Percentiles rank a stretch among this genome's conserved stretches.
Conservation (phyloP, 35 echinoderm and acorn worm genomes). For the Amphiura filiformis region DNA sequence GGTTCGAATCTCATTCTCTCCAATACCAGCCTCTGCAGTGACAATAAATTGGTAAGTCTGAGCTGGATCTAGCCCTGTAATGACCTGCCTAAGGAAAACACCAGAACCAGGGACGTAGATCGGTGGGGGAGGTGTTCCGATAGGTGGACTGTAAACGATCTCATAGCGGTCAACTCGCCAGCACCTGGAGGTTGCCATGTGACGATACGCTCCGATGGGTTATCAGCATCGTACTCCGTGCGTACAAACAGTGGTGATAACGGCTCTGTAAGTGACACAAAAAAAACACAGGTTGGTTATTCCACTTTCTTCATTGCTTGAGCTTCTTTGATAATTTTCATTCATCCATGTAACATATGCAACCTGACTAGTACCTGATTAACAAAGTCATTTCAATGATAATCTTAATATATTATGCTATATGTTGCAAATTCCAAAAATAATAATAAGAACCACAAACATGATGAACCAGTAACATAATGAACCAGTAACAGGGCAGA, state of each 20-base stretch:
- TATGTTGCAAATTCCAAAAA: no score
- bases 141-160: not conserved
- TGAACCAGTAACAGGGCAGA: no score
- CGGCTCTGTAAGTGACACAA: not conserved
- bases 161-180: not conserved
- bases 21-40: not conserved
- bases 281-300: no score
- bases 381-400: no score
- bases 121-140: not conserved
- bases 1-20: not conserved
- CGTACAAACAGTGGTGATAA: not conserved
- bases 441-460: no score
- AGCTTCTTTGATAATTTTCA: no score
- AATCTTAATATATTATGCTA: no score
- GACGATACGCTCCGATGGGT: not conserved
- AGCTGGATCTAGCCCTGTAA: not conserved
- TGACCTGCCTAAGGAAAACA: not conserved
- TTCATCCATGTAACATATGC: no score
- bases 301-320: no score
- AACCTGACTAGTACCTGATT: no score
- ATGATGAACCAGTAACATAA: no score
- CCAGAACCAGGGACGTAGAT: not conserved
- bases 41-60: not conserved
- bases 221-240: not conserved
- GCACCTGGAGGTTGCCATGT: not conserved